These are phyloP conservation scores for Eulimnadia texana DNA, from an alignment of 1,140 invertebrate species.

Conservation along the genomic window DNA sequence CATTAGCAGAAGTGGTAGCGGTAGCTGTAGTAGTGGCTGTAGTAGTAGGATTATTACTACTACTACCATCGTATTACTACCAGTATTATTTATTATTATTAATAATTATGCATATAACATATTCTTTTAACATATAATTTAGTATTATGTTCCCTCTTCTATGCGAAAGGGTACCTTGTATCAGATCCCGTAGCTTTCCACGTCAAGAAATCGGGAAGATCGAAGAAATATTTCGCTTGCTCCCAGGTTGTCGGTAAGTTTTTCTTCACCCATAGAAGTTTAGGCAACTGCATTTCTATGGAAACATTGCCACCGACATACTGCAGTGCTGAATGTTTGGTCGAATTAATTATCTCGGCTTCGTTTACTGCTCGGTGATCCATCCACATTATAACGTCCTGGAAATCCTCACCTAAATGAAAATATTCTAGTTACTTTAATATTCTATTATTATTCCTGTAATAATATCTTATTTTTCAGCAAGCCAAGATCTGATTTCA, in stretches of 20 bases:
- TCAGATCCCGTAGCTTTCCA: conserved; percentile 72
- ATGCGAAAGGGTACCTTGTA: conserved; percentile 37
- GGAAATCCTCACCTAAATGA: conserved; percentile 42
- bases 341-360: conserved; percentile 65
- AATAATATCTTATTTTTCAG: neutral
- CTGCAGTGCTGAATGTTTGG: conserved; percentile 55
- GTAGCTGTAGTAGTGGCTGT: too few relatives aligned
- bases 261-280: conserved; percentile 85
- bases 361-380: conserved; percentile 78
- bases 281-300: conserved; percentile 88
- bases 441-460: conserved; percentile 1
- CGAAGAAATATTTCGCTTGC: conserved; percentile 61
- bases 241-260: conserved; percentile 51
- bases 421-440: too few relatives aligned
- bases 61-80: too few relatives aligned
- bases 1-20: too few relatives aligned
- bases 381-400: conserved; percentile 94
- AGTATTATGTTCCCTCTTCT: neutral
- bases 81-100: too few relatives aligned
- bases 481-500: too few relatives aligned
- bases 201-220: conserved; percentile 85
- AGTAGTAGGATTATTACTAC: too few relatives aligned
- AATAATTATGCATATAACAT: too few relatives aligned
- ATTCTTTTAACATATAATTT: neutral
- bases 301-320: conserved; percentile 85